Evolutionary conservation across 2,888 invertebrate genomes (phyloP), one percentile per base, ranked within the genome.

Genomic region (Thymelicus acteon): DNA sequence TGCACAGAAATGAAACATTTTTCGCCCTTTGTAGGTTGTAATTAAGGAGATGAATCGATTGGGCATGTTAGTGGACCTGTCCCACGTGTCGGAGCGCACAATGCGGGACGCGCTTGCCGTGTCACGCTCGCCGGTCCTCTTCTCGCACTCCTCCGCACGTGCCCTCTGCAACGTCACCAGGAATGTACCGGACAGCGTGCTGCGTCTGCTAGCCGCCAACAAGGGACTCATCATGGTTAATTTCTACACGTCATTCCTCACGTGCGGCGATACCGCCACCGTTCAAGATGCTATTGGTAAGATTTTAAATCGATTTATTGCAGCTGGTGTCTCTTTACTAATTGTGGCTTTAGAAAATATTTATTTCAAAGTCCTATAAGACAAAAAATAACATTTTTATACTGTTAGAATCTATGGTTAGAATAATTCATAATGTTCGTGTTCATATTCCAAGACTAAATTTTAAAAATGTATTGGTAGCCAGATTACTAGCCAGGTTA

Each of bases 31-130:
- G 15, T 91, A 96, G 96, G 95, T 95, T 81, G 96, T 97, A 79
- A 96, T 97, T 75, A 96, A 95, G 80, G 98, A 98, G 92, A 97
- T 98, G 97, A 98, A 98, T 92, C 95, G 97, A 4, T 94, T 98
- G 73, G 98, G 98, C 39, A 98, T 98, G 97, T 95, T 98, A 86
- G 97, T 98, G 75, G 98, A 98, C 86, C 89, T 97, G 77, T 96
- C 97, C 7, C 97, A 98, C 89, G 97, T 97, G 67, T 97, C 97
- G 7, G 93, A 92, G 95, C 95, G 96, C 68, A 97, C 97, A 39
- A 97, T 97, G 97, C 94, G 95, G 62, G 97, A 97, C 84, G 96
- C 97, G 24, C 90, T 98, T 57, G 95, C 95, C 39, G 95, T 96
- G 73, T 96, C 96, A 47, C 95, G 96, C 81, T 97, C 98, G 13